These are phyloP conservation scores for Tarsius wallacei DNA, from an alignment of 2,797 vertebrate species.

Conservation along the genomic window DNA sequence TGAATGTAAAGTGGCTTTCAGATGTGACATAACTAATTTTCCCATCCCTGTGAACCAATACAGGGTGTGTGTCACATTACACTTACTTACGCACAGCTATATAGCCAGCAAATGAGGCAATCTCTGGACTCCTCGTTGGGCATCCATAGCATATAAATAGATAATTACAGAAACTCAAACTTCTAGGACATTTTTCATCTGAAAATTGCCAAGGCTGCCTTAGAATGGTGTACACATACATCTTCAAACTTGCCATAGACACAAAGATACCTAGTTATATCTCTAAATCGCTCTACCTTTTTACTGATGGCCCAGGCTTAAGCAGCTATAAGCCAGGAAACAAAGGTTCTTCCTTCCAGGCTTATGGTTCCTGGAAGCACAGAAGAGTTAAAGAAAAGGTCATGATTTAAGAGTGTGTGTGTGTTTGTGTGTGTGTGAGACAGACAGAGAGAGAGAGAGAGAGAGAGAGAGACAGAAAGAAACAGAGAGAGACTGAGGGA, in stretches of 20 bases:
- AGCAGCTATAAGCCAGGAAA: background rate
- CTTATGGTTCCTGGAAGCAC: background rate
- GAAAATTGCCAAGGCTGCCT: constrained; percentile 74
- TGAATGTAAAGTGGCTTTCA: constrained; percentile 85
- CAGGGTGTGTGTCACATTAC: constrained; percentile 75
- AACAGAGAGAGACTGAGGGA: background rate
- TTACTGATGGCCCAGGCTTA: constrained; percentile 6
- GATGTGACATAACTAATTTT: constrained; percentile 86
- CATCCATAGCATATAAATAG: constrained; percentile 81
- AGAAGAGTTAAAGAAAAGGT: background rate
- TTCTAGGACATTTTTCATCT: constrained; percentile 80
- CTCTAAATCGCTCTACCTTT: background rate
- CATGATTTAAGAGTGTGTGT: background rate
- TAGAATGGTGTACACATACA: constrained; percentile 56
- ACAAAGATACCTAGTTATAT: constrained; percentile 44
- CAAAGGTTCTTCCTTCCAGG: background rate
- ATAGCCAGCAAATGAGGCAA: constrained; percentile 76
- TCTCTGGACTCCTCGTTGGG: constrained; percentile 74
- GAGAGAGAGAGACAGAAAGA: background rate
- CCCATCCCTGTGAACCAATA: constrained; percentile 65
- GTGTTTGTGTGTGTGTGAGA: background rate
- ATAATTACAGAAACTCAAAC: constrained; percentile 81
- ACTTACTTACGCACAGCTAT: constrained; percentile 79
- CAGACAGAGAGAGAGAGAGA: background rate
- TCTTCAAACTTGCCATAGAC: constrained; percentile 38